These are phyloP conservation scores for Anastrepha ludens DNA, from an alignment of 1,140 invertebrate genomes.

Conservation along the genomic window DNA sequence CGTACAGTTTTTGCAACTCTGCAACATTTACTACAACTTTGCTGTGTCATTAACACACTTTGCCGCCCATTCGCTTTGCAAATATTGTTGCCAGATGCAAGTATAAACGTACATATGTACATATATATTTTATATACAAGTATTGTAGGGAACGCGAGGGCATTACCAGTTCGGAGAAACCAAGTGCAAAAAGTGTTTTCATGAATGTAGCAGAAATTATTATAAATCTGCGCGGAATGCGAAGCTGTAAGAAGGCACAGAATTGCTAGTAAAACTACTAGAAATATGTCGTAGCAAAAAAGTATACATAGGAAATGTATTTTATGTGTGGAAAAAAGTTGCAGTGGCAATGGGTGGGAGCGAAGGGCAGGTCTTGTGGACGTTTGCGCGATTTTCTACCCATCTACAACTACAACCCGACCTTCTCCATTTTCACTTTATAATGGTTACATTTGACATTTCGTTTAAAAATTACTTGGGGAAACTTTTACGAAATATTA, in stretches of 20 bases:
- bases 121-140: no score
- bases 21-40: constrained; percentile 34
- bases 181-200: constrained; percentile 17
- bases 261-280: background rate
- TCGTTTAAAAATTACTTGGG: background rate
- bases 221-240: background rate
- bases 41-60: constrained; percentile 47
- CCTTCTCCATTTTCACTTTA: constrained; percentile 8
- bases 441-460: background rate
- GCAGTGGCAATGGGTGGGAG: background rate
- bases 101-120: no score
- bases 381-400: background rate
- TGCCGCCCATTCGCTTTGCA: constrained; percentile 33
- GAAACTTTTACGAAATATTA: background rate
- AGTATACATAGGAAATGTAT: background rate
- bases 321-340: constrained; percentile 24
- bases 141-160: background rate
- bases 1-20: constrained; percentile 34
- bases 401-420: background rate
- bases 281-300: background rate
- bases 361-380: background rate
- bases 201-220: constrained; percentile 2
- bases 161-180: background rate
- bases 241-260: background rate
- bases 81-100: constrained; percentile 20